Conservation (phyloP, 1,140 invertebrate genomes). For the Melipona quadrifasciata region DNA sequence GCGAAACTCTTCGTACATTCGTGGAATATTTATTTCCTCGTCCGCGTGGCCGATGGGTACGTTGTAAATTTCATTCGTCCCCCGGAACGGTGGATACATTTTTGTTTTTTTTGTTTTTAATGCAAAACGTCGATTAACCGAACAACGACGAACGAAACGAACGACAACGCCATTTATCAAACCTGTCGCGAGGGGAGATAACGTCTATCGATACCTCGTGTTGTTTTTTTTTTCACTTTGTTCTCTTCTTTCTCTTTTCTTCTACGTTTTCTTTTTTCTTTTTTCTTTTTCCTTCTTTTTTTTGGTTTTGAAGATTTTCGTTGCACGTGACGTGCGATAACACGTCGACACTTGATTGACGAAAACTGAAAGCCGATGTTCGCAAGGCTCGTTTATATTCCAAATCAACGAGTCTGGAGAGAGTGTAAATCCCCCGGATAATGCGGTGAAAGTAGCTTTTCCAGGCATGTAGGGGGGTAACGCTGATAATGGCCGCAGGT, state of each 20-base stretch:
- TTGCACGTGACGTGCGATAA: neutral
- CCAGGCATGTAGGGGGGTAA: constrained; percentile 49
- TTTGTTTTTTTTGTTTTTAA: neutral
- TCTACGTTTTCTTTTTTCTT: too few species aligned
- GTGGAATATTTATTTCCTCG: constrained; percentile 1
- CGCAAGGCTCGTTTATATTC: neutral
- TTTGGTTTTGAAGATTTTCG: neutral
- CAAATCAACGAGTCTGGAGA: neutral
- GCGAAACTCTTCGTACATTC: constrained; percentile 2
- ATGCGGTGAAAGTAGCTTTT: constrained; percentile 55
- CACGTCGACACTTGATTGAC: neutral
- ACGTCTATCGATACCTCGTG: neutral
- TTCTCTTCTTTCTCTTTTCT: too few species aligned
- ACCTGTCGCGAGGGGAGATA: neutral
- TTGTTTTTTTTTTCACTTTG: neutral
- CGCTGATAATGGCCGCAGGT: constrained; percentile 64
- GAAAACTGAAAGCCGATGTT: too few species aligned
- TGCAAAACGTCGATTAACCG: constrained; percentile 18
- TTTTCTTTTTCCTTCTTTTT: neutral
- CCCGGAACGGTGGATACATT: neutral
- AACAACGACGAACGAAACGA: neutral
- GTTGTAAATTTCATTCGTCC: constrained; percentile 20
- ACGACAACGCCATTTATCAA: neutral
- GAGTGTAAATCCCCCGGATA: constrained; percentile 37
- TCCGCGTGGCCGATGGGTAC: neutral